Conservation (phyloP, 2,113 vertebrate genomes). For the Psilopsiagon aymara region DNA sequence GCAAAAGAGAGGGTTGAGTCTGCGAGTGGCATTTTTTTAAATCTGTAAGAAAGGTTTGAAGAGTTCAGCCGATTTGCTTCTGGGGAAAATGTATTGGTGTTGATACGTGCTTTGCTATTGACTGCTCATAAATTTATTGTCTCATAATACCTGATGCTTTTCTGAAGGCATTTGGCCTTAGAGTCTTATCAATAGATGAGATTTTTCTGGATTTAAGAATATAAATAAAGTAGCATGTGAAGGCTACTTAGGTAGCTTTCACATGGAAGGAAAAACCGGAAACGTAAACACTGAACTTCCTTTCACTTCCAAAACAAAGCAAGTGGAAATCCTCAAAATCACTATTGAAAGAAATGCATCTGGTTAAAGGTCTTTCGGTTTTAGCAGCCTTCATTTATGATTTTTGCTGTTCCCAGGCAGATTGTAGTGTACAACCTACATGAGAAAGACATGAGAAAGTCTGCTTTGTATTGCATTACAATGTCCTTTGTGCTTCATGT, state of each 20-base stretch:
- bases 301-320: not conserved
- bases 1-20: not conserved
- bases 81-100: not conserved
- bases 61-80: not conserved
- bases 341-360: not conserved
- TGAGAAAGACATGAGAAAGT: not conserved
- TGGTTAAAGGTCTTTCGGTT: not conserved
- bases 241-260: not conserved
- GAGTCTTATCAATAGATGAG: not conserved
- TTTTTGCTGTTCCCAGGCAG: not conserved
- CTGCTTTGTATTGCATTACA: rapidly evolving
- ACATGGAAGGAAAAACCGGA: not conserved
- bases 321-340: not conserved
- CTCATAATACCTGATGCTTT: not conserved
- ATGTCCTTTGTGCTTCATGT: not conserved
- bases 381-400: too few relatives aligned
- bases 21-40: not conserved
- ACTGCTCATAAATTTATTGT: not conserved
- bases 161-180: not conserved
- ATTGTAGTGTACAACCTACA: rapidly evolving
- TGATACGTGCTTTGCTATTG: not conserved
- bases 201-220: not conserved
- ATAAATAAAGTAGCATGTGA: not conserved
- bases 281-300: not conserved
- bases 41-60: rapidly evolving